A percentile compares a stretch with the other conserved stretches of the same genome.
These are phyloP conservation scores for Papilio dardanus DNA, from an alignment of 1,140 invertebrate genomes.

Conservation along the genomic window DNA sequence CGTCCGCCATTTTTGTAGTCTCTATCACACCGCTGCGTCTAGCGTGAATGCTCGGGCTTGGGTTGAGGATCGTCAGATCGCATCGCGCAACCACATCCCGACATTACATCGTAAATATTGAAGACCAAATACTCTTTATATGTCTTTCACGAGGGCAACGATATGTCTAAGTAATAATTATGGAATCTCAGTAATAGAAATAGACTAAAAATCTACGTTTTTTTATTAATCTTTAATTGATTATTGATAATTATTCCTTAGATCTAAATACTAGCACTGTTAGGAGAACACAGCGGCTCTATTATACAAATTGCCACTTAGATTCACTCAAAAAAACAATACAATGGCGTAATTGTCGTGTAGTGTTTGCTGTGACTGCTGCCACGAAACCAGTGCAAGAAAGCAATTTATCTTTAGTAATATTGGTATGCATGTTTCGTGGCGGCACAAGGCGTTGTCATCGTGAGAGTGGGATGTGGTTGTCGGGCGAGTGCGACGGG, in stretches of 20 bases:
- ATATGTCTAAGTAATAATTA: conserved; percentile 25
- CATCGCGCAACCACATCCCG: conserved; percentile 35
- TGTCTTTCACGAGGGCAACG: conserved; percentile 27
- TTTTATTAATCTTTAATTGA: no score
- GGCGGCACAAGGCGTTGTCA: conserved; percentile 25
- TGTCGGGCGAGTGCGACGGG: conserved; percentile 42
- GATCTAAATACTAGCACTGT: conserved; percentile 40
- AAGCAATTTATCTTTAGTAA: not conserved
- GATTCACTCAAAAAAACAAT: conserved; percentile 18
- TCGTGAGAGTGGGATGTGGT: conserved; percentile 46
- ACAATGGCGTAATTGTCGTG: conserved; percentile 40
- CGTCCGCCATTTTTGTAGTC: conserved; percentile 40
- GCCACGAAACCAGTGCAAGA: not conserved
- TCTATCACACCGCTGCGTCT: conserved; percentile 65
- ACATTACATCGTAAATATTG: not conserved
- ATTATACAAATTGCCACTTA: conserved; percentile 37
- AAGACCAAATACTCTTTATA: not conserved
- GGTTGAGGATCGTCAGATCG: conserved; percentile 61
- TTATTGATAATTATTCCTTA: conserved; percentile 33
- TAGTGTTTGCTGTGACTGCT: conserved; percentile 38
- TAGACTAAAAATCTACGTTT: no score
- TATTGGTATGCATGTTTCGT: not conserved
- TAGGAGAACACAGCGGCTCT: conserved; percentile 30
- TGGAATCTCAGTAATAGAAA: not conserved
- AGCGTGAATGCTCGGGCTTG: conserved; percentile 81